Conservation (phyloP, 2,797 vertebrate genomes). For the Molossus alvarezi region DNA sequence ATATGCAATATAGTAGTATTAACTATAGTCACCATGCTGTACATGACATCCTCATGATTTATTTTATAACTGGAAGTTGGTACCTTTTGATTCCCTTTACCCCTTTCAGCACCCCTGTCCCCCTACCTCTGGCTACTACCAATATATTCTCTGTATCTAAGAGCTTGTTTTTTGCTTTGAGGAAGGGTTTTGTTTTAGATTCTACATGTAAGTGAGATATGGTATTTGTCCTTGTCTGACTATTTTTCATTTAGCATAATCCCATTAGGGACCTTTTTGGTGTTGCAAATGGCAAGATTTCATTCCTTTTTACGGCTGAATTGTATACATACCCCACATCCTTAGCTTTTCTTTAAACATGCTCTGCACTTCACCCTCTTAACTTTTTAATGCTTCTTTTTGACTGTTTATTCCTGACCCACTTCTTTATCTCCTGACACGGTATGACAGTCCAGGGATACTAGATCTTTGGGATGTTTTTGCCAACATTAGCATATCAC, state of each 20-base stretch:
- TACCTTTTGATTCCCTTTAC: not conserved
- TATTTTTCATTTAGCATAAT: not conserved
- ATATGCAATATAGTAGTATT: not conserved
- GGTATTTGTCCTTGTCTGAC: not conserved
- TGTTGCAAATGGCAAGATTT: not conserved
- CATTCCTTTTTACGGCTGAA: not conserved
- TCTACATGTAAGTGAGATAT: not conserved
- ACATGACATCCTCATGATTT: not conserved
- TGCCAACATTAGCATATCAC: not conserved
- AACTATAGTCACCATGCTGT: not conserved
- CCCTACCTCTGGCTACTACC: not conserved
- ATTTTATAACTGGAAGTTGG: not conserved
- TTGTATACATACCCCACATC: not conserved
- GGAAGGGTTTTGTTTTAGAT: not conserved
- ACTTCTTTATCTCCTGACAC: not conserved
- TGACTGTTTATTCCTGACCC: not conserved
- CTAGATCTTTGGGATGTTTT: not conserved
- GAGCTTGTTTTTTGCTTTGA: not conserved
- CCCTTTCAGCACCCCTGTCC: not conserved
- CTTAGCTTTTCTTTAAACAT: not conserved
- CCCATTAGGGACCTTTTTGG: not conserved
- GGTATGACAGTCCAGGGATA: not conserved
- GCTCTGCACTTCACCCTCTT: not conserved
- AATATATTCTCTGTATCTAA: not conserved
- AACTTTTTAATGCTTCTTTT: not conserved